Conservation (phyloP, 2,888 invertebrate genomes). For the Drosophila koepferae region DNA sequence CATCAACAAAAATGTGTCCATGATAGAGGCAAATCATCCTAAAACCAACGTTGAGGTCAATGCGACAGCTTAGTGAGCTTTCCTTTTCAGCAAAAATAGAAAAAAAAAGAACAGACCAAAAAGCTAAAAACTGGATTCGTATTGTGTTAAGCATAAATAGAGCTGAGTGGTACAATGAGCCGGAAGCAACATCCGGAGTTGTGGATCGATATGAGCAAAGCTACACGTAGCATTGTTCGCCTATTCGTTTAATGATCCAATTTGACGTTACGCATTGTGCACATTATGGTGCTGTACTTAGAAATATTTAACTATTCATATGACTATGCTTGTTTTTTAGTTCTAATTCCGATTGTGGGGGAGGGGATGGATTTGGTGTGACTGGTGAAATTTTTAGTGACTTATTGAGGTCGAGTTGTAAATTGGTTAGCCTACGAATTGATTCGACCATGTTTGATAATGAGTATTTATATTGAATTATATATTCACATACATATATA, state of each 20-base stretch:
- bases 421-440: slow-evolving; percentile 55
- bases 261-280: slow-evolving; percentile 81
- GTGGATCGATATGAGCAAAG: slow-evolving; percentile 76
- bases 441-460: slow-evolving; percentile 63
- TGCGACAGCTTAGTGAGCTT: slow-evolving; percentile 47
- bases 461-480: slow-evolving; percentile 2
- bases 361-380: not conserved
- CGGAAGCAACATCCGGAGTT: slow-evolving; percentile 84
- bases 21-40: slow-evolving; percentile 26
- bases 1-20: slow-evolving; percentile 16
- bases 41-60: slow-evolving; percentile 53
- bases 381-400: slow-evolving; percentile 50
- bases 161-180: slow-evolving; percentile 75
- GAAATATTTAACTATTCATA: slow-evolving; percentile 61
- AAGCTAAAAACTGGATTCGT: slow-evolving; percentile 14
- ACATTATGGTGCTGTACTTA: slow-evolving; percentile 62
- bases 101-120: slow-evolving; percentile 4
- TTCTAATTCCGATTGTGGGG: slow-evolving; percentile 13
- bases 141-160: slow-evolving; percentile 74
- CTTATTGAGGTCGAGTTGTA: slow-evolving; percentile 69
- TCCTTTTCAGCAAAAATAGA: slow-evolving; percentile 25
- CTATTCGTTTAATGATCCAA: slow-evolving; percentile 77
- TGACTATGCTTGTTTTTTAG: slow-evolving; percentile 29
- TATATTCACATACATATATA: slow-evolving; percentile 1
- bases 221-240: slow-evolving; percentile 68